Percentiles rank a stretch among this genome's conserved stretches.
Evolutionary conservation across 2,888 invertebrate species (phyloP).

Genomic region (Meandrusa payeni): DNA sequence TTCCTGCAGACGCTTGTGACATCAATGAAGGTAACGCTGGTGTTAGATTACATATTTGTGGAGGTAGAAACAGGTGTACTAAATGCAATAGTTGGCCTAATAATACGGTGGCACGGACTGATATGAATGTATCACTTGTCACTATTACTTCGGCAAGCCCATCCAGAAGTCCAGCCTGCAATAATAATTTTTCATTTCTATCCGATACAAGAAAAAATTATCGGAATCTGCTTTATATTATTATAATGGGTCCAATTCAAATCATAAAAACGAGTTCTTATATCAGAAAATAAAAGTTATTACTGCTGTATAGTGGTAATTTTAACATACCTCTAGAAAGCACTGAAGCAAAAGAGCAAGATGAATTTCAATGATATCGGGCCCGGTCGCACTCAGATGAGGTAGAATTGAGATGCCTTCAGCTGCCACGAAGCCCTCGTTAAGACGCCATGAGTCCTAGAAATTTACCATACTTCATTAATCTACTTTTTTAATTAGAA

Average conservation of each 20-base stretch:
- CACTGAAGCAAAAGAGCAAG: constrained; percentile 92
- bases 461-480: constrained; percentile 6
- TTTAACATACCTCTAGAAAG: constrained; percentile 86
- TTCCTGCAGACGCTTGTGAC: constrained; percentile 88
- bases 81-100: constrained; percentile 94
- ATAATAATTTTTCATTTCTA: too few species aligned
- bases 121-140: constrained; percentile 93
- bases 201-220: too few species aligned
- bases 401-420: constrained; percentile 94
- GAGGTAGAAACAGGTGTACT: constrained; percentile 91
- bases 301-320: too few species aligned
- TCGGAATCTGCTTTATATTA: too few species aligned
- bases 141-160: constrained; percentile 96
- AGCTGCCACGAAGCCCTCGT: constrained; percentile 96
- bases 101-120: constrained; percentile 94
- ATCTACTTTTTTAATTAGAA: too few species aligned
- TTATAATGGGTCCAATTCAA: too few species aligned
- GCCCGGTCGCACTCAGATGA: constrained; percentile 90
- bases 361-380: constrained; percentile 95
- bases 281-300: too few species aligned
- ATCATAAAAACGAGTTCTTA: too few species aligned
- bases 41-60: constrained; percentile 90
- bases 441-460: constrained; percentile 91
- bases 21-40: constrained; percentile 92
- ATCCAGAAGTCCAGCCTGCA: constrained; percentile 88